Percentiles rank a stretch among this genome's conserved stretches.
Evolutionary conservation across 2,888 invertebrate genomes (phyloP).

Genomic region (Microplitis deprimator): DNA sequence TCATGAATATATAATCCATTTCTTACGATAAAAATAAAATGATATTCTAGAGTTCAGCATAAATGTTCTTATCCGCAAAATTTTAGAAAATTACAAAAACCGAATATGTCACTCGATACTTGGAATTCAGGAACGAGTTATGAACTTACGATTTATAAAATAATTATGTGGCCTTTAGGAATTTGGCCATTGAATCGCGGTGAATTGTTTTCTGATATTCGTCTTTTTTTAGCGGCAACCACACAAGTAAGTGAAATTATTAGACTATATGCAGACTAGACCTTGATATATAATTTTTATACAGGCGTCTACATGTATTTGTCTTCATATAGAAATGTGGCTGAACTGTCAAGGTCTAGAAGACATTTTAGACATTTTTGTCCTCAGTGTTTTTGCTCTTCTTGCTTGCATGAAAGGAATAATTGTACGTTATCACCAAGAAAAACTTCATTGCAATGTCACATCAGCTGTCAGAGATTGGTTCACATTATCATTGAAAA

Average conservation of each 20-base stretch:
- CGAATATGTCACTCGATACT: constrained; percentile 32
- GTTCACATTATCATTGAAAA: constrained; percentile 34
- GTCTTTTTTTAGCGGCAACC: constrained; percentile 46
- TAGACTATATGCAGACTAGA: background rate
- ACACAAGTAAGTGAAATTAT: constrained; percentile 43
- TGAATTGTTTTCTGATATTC: constrained; percentile 45
- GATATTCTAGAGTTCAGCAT: background rate
- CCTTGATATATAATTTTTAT: background rate
- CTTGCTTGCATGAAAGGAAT: constrained; percentile 56
- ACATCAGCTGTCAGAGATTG: constrained; percentile 55
- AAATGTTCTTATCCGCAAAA: background rate
- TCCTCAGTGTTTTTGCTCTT: constrained; percentile 52
- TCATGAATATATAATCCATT: background rate
- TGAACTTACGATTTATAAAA: constrained; percentile 48
- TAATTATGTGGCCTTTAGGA: constrained; percentile 53
- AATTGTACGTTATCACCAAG: constrained; percentile 52
- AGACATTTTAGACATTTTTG: constrained; percentile 53
- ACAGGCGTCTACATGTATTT: constrained; percentile 51
- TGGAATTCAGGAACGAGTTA: constrained; percentile 48
- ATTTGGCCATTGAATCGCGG: constrained; percentile 49
- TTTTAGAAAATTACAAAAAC: background rate
- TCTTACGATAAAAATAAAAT: background rate
- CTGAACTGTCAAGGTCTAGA: constrained; percentile 54
- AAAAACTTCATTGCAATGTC: constrained; percentile 49
- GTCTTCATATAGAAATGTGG: constrained; percentile 50